Percentiles rank a stretch among this genome's conserved stretches.
Conservation (phyloP, 2,888 invertebrate species). For the Tuberolachnus salignus region DNA sequence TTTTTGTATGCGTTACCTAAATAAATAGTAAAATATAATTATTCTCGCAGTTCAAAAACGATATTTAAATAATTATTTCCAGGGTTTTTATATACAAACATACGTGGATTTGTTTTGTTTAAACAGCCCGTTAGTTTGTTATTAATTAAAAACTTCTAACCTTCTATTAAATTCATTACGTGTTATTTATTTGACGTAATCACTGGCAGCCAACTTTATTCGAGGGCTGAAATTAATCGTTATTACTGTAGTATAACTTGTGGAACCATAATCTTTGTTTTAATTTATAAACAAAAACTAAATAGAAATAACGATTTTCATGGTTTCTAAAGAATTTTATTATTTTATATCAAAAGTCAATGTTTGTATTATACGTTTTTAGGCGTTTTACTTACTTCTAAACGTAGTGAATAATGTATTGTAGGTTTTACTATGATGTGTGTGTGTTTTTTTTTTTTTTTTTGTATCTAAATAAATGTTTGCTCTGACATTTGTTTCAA, state of each 20-base stretch:
- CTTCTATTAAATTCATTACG: not conserved
- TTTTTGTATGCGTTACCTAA: no score
- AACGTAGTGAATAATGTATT: no score
- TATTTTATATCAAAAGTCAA: no score
- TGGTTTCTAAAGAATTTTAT: constrained; percentile 5
- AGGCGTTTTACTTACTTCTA: no score
- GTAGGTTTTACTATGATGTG: no score
- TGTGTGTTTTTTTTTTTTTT: no score
- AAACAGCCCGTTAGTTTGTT: constrained; percentile 19
- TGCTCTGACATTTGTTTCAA: no score
- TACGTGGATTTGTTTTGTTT: constrained; percentile 7
- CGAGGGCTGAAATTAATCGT: constrained; percentile 22
- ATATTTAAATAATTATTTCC: not conserved
- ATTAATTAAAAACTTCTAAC: constrained; percentile 33
- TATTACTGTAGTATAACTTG: not conserved
- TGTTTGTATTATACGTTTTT: no score
- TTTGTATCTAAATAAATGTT: no score
- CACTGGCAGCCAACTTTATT: not conserved
- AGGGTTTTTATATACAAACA: not conserved
- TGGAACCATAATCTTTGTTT: not conserved
- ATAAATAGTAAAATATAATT: no score
- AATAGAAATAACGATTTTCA: not conserved
- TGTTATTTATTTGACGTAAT: constrained; percentile 25
- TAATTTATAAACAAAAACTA: not conserved
- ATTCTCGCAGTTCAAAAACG: not conserved